Base-by-base conservation (phyloP, 2,113 vertebrate genomes). In the Chauna torquata region DNA sequence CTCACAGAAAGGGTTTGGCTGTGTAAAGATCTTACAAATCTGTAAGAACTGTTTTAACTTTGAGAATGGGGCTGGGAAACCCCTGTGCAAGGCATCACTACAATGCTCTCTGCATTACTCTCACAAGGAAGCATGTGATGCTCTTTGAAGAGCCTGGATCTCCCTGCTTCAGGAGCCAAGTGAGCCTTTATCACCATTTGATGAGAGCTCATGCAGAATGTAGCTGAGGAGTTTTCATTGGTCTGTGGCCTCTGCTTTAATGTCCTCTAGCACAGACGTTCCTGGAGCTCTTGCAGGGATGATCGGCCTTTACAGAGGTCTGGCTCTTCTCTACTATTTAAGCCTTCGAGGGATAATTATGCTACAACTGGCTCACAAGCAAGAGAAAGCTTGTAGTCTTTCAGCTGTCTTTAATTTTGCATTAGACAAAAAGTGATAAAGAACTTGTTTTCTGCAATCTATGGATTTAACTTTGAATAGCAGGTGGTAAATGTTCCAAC, bases 391-490 rank as follows among this genome's bases (percentile, higher is more conserved):
- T 95, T 90, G 66, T 95, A 95, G 93, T 82, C 95, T 96, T 91
- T 95, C 89, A 96, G 94, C 87, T 96, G 90, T 88, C 95, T 97
- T 95, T 96, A 97, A 97, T 97, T 97, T 95, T 95, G 76, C 97
- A 97, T 97, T 97, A 97, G 96, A 75, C 93, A 94, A 97, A 97
- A 97, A 96, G 90, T n/a, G 68, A 97, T 97, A 92, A 97, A 91
- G 97, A 97, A 97, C 89, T 97, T 97, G 95, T 97, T 97, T 96
- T 95, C 96, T 96, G 89, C 94, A 97, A 97, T 97, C 95, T 92
- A 97, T 97, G 97, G 95, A 96, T 97, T 97, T 97, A 97, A 97
- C 92, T 97, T 97, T 96, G 96, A 97, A 97, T 97, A 97, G 97
- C 96, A 97, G 97, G 97, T 97, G 97, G 97, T 96, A 97, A 97